Conservation (phyloP, 1,140 invertebrate species). For the Cyclargus thomasi region DNA sequence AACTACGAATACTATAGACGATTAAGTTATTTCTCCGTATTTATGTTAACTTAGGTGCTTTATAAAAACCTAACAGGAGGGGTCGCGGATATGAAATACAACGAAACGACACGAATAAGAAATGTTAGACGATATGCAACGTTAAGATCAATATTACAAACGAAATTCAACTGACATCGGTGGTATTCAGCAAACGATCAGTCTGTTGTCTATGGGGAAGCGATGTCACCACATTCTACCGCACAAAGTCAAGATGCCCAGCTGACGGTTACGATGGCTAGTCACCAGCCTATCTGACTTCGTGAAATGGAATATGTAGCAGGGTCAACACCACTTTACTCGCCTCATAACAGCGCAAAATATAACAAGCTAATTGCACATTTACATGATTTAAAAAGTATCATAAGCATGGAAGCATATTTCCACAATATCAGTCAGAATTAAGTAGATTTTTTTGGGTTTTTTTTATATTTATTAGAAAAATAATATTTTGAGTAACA, state of each 20-base stretch:
- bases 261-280: constrained; percentile 36
- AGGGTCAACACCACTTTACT: constrained; percentile 1
- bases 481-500: background rate
- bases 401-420: background rate
- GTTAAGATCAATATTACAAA: constrained; percentile 54
- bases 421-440: background rate
- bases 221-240: constrained; percentile 31
- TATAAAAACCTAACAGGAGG: constrained; percentile 56
- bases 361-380: background rate
- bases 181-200: constrained; percentile 54
- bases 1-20: constrained; percentile 56
- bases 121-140: constrained; percentile 73
- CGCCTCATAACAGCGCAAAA: background rate
- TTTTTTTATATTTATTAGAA: background rate
- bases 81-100: constrained; percentile 66
- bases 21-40: constrained; percentile 47
- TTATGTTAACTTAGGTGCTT: constrained; percentile 59
- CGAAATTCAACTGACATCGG: constrained; percentile 66
- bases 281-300: constrained; percentile 17
- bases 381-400: background rate
- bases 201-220: constrained; percentile 47
- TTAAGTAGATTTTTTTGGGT: background rate
- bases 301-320: background rate
- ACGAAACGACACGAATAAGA: constrained; percentile 69
- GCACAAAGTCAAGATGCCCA: constrained; percentile 33